These are phyloP conservation scores for Periophthalmodon schlosseri DNA, from an alignment of 2,113 vertebrate species.

Conservation along the genomic window DNA sequence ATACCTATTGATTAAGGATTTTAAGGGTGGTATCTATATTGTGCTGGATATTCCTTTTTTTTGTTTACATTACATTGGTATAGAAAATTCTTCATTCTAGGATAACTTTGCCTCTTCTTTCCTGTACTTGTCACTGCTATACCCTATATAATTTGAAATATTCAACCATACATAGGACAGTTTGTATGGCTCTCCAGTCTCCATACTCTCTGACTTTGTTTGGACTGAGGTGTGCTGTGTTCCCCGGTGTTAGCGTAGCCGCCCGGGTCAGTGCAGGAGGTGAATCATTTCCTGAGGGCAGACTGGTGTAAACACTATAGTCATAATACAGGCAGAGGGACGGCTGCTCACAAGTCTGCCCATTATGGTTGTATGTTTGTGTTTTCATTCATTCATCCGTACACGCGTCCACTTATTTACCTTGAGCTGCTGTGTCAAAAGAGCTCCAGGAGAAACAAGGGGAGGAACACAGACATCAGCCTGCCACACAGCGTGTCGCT, in stretches of 20 bases:
- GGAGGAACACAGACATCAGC: constrained; percentile 24
- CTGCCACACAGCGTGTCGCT: constrained; percentile 36
- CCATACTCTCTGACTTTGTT: neutral
- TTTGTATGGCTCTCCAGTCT: neutral
- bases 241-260: constrained; percentile 17
- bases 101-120: neutral
- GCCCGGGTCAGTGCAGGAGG: constrained; percentile 33
- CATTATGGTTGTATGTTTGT: constrained; percentile 16
- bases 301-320: constrained; percentile 55
- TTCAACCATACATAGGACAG: neutral
- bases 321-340: constrained; percentile 42
- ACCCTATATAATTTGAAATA: neutral
- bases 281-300: constrained; percentile 63
- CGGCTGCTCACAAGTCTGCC: constrained; percentile 10
- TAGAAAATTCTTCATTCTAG: neutral
- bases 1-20: neutral
- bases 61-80: neutral
- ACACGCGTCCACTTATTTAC: constrained; percentile 26
- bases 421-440: constrained; percentile 19
- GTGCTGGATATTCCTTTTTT: neutral
- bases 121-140: neutral
- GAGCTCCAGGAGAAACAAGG: constrained; percentile 31
- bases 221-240: neutral
- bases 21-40: neutral
- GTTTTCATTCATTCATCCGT: constrained; percentile 50